Evolutionary conservation across 2,113 vertebrate genomes (phyloP).

Genomic region (Oreochromis spilurus): DNA sequence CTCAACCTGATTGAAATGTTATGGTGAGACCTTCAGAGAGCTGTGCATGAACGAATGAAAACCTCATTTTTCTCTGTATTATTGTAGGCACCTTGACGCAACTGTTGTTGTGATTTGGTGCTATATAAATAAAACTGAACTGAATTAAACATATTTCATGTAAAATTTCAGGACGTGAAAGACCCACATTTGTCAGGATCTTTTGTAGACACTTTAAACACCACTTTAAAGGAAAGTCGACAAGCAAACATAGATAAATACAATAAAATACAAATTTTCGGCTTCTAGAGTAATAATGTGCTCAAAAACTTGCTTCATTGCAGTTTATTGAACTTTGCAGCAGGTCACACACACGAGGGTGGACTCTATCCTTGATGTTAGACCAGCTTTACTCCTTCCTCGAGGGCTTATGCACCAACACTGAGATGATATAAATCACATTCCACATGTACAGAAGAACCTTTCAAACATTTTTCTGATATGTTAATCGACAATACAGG

Average conservation of each 20-base stretch:
- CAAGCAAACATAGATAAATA: not conserved
- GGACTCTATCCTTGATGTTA: constrained; percentile 67
- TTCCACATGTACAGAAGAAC: not conserved
- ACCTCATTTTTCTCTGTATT: not conserved
- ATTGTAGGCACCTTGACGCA: not conserved
- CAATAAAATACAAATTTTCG: not conserved
- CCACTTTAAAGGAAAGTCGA: not conserved
- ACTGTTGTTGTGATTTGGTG: not conserved
- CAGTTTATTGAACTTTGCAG: constrained; percentile 51
- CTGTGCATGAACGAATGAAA: not conserved
- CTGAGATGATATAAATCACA: not conserved
- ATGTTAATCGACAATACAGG: not conserved
- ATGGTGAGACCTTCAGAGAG: not conserved
- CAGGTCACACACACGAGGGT: not conserved
- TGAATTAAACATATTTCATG: not conserved
- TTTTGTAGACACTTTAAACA: not conserved
- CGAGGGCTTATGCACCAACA: not conserved
- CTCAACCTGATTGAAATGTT: not conserved
- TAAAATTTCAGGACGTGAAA: not conserved
- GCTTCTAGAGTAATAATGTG: not conserved
- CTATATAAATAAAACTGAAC: not conserved
- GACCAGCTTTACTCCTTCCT: constrained; percentile 31
- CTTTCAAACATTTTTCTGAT: not conserved
- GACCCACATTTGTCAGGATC: not conserved
- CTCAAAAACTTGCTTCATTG: constrained; percentile 2